These are phyloP conservation scores for Paramisgurnus dabryanus DNA, from an alignment of 2,113 vertebrate species.

Conservation along the genomic window DNA sequence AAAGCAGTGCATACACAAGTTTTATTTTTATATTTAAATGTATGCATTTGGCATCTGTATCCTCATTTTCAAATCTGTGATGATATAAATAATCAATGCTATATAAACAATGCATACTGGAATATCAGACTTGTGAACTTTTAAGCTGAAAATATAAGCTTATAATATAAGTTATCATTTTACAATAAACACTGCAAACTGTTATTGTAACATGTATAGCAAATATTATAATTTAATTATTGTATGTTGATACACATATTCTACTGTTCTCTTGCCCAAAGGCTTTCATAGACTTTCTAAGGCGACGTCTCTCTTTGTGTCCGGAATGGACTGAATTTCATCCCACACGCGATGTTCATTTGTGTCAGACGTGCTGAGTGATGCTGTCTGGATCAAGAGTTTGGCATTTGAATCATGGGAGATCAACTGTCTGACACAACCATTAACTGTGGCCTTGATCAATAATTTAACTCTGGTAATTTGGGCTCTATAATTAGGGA, in stretches of 20 bases:
- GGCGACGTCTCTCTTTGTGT: neutral
- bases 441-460: constrained; percentile 51
- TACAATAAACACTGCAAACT: neutral
- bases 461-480: constrained; percentile 62
- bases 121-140: constrained; percentile 3
- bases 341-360: neutral
- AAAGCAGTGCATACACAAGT: too few species aligned
- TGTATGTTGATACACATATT: too few species aligned
- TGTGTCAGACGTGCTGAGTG: constrained; percentile 34
- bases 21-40: too few species aligned
- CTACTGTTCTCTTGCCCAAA: neutral
- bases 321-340: neutral
- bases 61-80: neutral
- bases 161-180: neutral
- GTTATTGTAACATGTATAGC: neutral
- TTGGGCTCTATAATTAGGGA: constrained; percentile 60
- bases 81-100: constrained; percentile 7
- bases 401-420: constrained; percentile 51
- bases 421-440: constrained; percentile 48
- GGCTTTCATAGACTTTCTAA: neutral
- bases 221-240: too few species aligned
- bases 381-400: constrained; percentile 37
- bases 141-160: neutral
- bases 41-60: neutral
- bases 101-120: neutral